phyloP scores from a whole-genome alignment of 2,888 invertebrate species.

The Cylloceria caligata region DNA sequence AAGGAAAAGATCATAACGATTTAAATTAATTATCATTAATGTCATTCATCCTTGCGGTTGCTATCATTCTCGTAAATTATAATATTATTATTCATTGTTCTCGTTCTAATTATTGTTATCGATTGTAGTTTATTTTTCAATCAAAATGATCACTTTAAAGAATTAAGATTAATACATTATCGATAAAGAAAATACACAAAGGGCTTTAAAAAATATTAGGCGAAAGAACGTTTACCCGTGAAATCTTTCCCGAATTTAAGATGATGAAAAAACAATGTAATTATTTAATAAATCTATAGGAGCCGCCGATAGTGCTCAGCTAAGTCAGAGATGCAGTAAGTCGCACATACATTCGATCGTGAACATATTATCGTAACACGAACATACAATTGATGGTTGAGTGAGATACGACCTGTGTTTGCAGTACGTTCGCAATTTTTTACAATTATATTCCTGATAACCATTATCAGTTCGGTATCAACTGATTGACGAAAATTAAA shows the following conservation, averaged over 20 bases:
- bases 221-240: constrained; percentile 39
- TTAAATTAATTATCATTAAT: constrained; percentile 44
- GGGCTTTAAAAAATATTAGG: constrained; percentile 58
- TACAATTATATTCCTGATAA: constrained; percentile 43
- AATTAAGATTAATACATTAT: constrained; percentile 50
- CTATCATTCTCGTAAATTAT: constrained; percentile 40
- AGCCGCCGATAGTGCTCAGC: constrained; percentile 67
- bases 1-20: constrained; percentile 42
- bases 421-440: constrained; percentile 44
- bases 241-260: constrained; percentile 43
- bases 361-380: constrained; percentile 40
- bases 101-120: constrained; percentile 63
- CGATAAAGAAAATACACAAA: constrained; percentile 34
- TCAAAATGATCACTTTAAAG: constrained; percentile 58
- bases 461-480: constrained; percentile 20
- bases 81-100: constrained; percentile 57
- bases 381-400: constrained; percentile 39
- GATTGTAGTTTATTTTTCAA: constrained; percentile 68
- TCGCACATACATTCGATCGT: constrained; percentile 59
- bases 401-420: constrained; percentile 37
- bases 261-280: constrained; percentile 32
- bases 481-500: background rate
- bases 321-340: constrained; percentile 54
- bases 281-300: constrained; percentile 54
- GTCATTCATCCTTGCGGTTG: constrained; percentile 49